Evolutionary conservation across 2,888 invertebrate genomes (phyloP).

Genomic region (Pristionchus exspectatus): DNA sequence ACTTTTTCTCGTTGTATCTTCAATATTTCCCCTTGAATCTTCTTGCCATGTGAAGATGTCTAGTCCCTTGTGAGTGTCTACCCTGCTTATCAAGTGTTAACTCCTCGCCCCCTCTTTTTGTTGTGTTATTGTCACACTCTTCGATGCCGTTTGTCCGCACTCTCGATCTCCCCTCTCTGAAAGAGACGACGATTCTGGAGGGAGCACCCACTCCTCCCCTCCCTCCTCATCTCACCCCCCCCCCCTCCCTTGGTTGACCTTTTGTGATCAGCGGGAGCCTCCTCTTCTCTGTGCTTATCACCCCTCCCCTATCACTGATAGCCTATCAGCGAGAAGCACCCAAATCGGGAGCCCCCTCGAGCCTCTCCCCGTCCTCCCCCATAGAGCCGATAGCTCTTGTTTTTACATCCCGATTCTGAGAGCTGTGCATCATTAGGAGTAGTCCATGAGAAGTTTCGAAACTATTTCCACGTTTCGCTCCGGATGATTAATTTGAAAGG

Average conservation of each 20-base stretch:
- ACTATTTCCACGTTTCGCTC: neutral
- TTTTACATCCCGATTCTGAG: neutral
- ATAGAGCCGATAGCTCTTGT: neutral
- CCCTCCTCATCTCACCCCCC: neutral
- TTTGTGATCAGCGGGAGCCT: constrained; percentile 38
- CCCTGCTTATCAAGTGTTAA: neutral
- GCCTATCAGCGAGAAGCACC: constrained; percentile 42
- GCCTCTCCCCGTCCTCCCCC: neutral
- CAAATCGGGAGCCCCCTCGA: constrained; percentile 4
- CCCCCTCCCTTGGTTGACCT: neutral
- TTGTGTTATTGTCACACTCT: neutral
- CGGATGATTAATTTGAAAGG: neutral
- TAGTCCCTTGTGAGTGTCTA: neutral
- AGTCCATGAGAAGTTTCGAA: neutral
- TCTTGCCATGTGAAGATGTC: neutral
- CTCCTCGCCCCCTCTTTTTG: neutral
- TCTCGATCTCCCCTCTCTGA: constrained; percentile 12
- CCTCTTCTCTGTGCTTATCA: constrained; percentile 21
- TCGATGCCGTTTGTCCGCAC: neutral
- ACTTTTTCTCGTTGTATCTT: neutral
- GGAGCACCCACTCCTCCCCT: neutral
- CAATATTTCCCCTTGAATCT: neutral
- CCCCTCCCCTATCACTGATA: constrained; percentile 44
- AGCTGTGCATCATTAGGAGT: neutral
- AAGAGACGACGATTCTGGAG: neutral